A percentile compares a stretch with the other conserved stretches of the same genome.
These are phyloP conservation scores for Portevinia maculata DNA, from an alignment of 2,888 invertebrate species.

Conservation along the genomic window DNA sequence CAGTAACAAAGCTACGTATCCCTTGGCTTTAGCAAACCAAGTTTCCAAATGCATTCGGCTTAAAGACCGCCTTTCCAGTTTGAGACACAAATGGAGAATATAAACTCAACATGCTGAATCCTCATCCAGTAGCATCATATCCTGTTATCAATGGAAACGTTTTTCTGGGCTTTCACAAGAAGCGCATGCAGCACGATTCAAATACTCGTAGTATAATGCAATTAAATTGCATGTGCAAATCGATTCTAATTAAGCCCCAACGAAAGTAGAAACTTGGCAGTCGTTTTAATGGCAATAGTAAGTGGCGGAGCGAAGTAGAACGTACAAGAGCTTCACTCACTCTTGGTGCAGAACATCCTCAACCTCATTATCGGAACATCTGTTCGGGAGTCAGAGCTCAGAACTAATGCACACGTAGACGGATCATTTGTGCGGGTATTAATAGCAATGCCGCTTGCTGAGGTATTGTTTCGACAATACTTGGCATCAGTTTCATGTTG, in stretches of 20 bases:
- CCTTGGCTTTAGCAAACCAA: too few species aligned
- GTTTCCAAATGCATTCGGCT: constrained; percentile 18
- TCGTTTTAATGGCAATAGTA: constrained; percentile 32
- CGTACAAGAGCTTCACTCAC: constrained; percentile 5
- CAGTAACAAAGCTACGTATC: constrained; percentile 8
- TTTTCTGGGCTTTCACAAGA: background rate
- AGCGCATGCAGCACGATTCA: constrained; percentile 17
- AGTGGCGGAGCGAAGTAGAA: too few species aligned
- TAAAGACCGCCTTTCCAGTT: constrained; percentile 51
- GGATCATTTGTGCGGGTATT: constrained; percentile 44
- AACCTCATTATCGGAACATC: constrained; percentile 62
- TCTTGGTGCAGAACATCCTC: constrained; percentile 35
- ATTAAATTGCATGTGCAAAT: constrained; percentile 73
- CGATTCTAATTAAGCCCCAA: constrained; percentile 67
- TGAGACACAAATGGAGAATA: constrained; percentile 34
- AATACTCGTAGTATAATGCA: constrained; percentile 60
- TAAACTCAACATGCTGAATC: constrained; percentile 26
- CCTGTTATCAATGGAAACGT: background rate
- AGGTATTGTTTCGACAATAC: constrained; percentile 49
- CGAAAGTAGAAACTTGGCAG: constrained; percentile 62
- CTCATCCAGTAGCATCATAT: constrained; percentile 3
- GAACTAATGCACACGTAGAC: constrained; percentile 16
- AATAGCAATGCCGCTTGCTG: constrained; percentile 9
- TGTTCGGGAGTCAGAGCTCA: constrained; percentile 22
- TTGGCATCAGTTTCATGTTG: constrained; percentile 47